Evolutionary conservation across 2,888 invertebrate species (phyloP).

Genomic region (Scelioninae gen. 1): DNA sequence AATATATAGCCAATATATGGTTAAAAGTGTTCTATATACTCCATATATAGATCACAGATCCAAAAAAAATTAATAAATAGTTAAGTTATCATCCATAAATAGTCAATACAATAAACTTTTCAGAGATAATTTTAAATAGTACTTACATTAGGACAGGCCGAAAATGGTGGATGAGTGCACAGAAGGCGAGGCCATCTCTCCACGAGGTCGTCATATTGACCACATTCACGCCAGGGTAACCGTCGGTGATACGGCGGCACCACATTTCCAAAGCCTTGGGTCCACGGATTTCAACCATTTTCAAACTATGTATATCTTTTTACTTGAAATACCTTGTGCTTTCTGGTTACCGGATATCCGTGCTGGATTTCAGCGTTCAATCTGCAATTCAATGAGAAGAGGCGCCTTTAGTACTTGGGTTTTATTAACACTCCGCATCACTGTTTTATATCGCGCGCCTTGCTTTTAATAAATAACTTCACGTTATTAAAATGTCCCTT

Average conservation of each 20-base stretch:
- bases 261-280: conserved; percentile 96
- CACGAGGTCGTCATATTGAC: conserved; percentile 98
- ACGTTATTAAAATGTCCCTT: conserved; percentile 28
- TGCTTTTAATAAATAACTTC: conserved; percentile 46
- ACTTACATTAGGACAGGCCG: conserved; percentile 97
- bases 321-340: conserved; percentile 29
- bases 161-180: conserved; percentile 97
- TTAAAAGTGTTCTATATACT: too few species aligned
- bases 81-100: too few species aligned
- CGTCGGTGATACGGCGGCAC: conserved; percentile 95
- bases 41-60: too few species aligned
- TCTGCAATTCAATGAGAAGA: conserved; percentile 70
- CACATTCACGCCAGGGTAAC: conserved; percentile 95
- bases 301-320: conserved; percentile 18
- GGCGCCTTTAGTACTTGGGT: conserved; percentile 42
- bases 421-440: conserved; percentile 50
- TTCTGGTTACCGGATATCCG: conserved; percentile 65
- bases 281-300: conserved; percentile 92
- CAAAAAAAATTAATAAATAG: too few species aligned
- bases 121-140: conserved; percentile 3
- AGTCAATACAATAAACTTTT: background rate
- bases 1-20: too few species aligned
- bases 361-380: conserved; percentile 55
- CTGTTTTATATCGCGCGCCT: conserved; percentile 5
- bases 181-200: conserved; percentile 97